A percentile compares a stretch with the other conserved stretches of the same genome.
Conservation (phyloP, 2,113 vertebrate species). For the Micromys minutus region DNA sequence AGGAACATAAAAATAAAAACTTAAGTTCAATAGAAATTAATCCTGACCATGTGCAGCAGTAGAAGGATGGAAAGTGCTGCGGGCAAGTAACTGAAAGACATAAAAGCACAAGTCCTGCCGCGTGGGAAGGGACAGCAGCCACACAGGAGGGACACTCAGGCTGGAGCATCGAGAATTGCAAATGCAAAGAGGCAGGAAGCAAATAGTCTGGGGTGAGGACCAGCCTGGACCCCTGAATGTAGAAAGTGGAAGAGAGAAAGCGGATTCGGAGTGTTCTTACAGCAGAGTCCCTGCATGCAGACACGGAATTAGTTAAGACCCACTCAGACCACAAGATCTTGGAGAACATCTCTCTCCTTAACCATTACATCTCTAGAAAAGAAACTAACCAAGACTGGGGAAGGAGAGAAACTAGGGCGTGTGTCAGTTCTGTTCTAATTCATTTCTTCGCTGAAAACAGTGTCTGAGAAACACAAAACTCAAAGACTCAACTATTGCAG, state of each 20-base stretch:
- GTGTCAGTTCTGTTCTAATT: background rate
- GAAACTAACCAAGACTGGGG: background rate
- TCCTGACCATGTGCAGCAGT: background rate
- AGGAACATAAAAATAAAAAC: background rate
- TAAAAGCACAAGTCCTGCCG: background rate
- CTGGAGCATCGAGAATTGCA: fast-evolving
- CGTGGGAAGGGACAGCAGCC: fast-evolving
- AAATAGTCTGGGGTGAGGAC: background rate
- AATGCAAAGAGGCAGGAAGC: background rate
- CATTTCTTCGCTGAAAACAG: background rate
- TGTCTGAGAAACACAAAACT: background rate
- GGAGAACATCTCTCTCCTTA: background rate
- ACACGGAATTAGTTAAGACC: background rate
- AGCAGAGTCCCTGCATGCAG: background rate
- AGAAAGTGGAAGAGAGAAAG: background rate
- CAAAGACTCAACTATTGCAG: background rate
- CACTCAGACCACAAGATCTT: background rate
- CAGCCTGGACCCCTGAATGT: background rate
- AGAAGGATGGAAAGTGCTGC: background rate
- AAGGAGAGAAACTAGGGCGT: background rate
- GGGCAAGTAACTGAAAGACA: background rate
- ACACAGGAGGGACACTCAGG: background rate
- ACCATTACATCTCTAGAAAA: background rate
- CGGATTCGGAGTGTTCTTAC: too few relatives aligned
- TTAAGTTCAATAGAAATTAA: constrained; percentile 7